Evolutionary conservation across 2,888 invertebrate species (phyloP).

Genomic region (Coenonympha arcania): DNA sequence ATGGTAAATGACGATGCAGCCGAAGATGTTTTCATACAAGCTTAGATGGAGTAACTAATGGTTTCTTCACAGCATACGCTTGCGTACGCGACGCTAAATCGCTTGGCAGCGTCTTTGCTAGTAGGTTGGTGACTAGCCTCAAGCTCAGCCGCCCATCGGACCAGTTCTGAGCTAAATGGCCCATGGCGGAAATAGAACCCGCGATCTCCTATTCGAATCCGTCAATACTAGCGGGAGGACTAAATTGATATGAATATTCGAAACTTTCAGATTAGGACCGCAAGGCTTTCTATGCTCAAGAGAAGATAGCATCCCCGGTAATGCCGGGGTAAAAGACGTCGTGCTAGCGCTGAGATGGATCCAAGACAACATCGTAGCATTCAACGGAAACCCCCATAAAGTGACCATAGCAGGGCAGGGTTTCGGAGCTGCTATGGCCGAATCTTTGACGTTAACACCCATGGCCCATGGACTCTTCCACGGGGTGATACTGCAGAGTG

Average conservation of each 20-base stretch:
- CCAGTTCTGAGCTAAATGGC: no score
- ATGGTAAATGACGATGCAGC: no score
- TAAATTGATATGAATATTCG: constrained; percentile 12
- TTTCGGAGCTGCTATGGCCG: constrained; percentile 59
- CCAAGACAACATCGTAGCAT: constrained; percentile 60
- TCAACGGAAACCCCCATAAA: constrained; percentile 54
- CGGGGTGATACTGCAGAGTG: constrained; percentile 61
- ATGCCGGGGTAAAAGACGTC: constrained; percentile 58
- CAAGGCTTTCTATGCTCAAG: constrained; percentile 54
- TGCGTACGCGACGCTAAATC: no score
- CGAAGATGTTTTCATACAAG: no score
- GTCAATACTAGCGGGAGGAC: no score
- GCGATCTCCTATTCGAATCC: no score
- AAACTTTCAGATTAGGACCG: constrained; percentile 45
- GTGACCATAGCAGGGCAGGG: constrained; percentile 58
- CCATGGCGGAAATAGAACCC: no score
- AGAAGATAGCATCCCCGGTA: constrained; percentile 55
- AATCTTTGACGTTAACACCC: constrained; percentile 46
- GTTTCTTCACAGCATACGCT: no score
- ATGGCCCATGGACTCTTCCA: constrained; percentile 49
- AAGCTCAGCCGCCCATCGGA: no score
- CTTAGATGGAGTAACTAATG: no score
- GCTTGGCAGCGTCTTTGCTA: no score
- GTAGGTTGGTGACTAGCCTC: no score
- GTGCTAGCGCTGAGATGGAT: constrained; percentile 58